Evolutionary conservation across 2,888 invertebrate species (phyloP).

Genomic region (Labia minor): DNA sequence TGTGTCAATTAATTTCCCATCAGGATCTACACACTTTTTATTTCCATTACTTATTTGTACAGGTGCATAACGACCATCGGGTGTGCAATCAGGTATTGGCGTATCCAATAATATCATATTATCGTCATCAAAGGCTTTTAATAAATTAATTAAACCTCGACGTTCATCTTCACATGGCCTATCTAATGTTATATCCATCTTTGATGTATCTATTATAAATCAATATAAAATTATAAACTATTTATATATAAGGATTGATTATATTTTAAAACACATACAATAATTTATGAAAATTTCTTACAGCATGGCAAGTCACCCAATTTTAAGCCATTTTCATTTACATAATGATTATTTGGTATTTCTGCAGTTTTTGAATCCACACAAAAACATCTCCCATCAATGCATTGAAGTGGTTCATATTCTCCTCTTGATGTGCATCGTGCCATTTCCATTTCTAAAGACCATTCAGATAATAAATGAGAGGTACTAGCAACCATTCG

Average conservation of each 20-base stretch:
- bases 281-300: no score
- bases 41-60: constrained; percentile 35
- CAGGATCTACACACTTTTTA: constrained; percentile 19
- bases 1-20: constrained; percentile 8
- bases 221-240: no score
- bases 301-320: constrained; percentile 35
- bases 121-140: constrained; percentile 30
- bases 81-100: constrained; percentile 38
- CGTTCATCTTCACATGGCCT: constrained; percentile 23
- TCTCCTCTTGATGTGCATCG: constrained; percentile 55
- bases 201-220: no score
- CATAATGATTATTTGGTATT: constrained; percentile 32
- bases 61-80: constrained; percentile 41
- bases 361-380: constrained; percentile 45
- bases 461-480: constrained; percentile 36
- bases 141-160: constrained; percentile 31
- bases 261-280: no score
- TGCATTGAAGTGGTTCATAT: constrained; percentile 56
- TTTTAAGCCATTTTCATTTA: constrained; percentile 33
- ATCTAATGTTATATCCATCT: neutral
- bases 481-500: constrained; percentile 42
- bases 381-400: constrained; percentile 48
- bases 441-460: constrained; percentile 38
- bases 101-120: constrained; percentile 33
- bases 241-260: no score